A percentile compares a stretch with the other conserved stretches of the same genome.
These are phyloP conservation scores for Planococcus citri DNA, from an alignment of 1,140 invertebrate species.

Conservation along the genomic window DNA sequence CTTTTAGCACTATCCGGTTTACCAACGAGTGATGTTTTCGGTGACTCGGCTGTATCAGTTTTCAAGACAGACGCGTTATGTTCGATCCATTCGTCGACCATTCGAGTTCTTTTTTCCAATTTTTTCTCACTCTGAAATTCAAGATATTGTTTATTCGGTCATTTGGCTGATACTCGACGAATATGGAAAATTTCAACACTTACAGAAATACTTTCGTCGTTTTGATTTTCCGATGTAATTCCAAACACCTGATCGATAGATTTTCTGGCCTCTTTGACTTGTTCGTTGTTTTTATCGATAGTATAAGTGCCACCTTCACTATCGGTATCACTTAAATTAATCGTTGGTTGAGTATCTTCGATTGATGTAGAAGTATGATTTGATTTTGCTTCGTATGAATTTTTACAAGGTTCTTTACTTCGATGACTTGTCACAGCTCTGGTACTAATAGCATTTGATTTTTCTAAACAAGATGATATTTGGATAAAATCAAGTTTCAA, in stretches of 20 bases:
- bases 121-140: neutral
- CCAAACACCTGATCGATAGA: constrained; percentile 14
- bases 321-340: neutral
- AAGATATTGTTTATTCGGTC: neutral
- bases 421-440: neutral
- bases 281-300: neutral
- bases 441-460: too few species aligned
- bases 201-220: neutral
- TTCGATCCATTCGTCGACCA: constrained; percentile 12
- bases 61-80: neutral
- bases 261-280: constrained; percentile 5
- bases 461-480: too few species aligned
- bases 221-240: neutral
- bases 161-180: neutral
- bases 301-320: constrained; percentile 12
- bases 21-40: neutral
- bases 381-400: neutral
- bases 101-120: neutral
- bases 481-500: too few species aligned
- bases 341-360: neutral
- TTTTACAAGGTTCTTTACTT: neutral
- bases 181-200: neutral
- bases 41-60: neutral
- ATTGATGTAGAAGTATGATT: neutral
- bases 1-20: neutral